Conservation (phyloP, 64 coral and sea anemone species). For the Hydrozoanthus tunicans region DNA sequence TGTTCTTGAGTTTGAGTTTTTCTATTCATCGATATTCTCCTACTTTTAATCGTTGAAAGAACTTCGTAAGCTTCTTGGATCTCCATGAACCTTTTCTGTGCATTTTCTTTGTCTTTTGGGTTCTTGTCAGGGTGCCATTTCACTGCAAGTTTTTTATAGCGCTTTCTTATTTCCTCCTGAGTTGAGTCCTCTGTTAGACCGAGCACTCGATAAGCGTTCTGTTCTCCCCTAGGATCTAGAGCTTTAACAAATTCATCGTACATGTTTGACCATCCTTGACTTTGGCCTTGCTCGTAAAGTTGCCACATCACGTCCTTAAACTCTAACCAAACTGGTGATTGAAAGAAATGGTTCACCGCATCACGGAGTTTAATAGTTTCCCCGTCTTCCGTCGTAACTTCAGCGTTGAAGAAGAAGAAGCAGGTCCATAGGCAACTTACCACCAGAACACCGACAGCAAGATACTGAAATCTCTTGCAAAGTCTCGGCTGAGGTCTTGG, state of each 20-base stretch:
- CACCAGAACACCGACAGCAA: conserved; percentile 71
- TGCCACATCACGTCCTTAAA: conserved; percentile 92
- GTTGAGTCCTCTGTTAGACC: conserved; percentile 83
- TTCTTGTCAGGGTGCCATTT: conserved; percentile 95
- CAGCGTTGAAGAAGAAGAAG: conserved; percentile 94
- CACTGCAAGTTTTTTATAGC: conserved; percentile 91
- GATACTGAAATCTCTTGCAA: conserved; percentile 73
- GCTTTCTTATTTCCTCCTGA: conserved; percentile 93
- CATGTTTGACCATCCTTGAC: conserved; percentile 89
- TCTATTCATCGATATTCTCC: conserved; percentile 73
- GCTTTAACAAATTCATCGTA: conserved; percentile 98
- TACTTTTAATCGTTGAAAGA: conserved; percentile 89
- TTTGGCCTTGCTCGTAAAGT: conserved; percentile 88
- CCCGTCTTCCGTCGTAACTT: conserved; percentile 96
- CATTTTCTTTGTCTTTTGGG: conserved; percentile 74
- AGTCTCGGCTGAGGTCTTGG: conserved; percentile 42
- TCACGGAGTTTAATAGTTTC: conserved; percentile 96
- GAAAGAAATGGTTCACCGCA: conserved; percentile 95
- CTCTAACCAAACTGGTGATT: conserved; percentile 96
- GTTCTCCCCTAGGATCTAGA: conserved; percentile 97
- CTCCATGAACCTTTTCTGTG: conserved; percentile 97
- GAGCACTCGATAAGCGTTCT: conserved; percentile 88
- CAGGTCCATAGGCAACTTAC: conserved; percentile 81
- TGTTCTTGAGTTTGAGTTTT: conserved; percentile 59
- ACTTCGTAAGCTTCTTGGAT: conserved; percentile 98